phyloP scores from a whole-genome alignment of 2,888 invertebrate species.

The Trissonchulus latispiculum region DNA sequence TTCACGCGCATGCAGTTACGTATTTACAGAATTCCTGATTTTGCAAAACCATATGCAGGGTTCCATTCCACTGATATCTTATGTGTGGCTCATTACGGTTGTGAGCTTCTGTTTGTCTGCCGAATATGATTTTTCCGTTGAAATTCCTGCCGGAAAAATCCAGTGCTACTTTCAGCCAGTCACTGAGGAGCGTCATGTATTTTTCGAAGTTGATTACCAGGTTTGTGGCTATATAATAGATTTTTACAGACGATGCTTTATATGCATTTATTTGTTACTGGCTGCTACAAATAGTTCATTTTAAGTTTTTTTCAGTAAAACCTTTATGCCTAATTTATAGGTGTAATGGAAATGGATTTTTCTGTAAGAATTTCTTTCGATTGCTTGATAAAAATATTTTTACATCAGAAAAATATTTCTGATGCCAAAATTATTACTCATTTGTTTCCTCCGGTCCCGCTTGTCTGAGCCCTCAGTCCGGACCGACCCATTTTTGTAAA shows the following conservation, averaged over 20 bases:
- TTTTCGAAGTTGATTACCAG: slow-evolving; percentile 54
- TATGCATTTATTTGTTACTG: background rate
- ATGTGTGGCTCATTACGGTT: background rate
- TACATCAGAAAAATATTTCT: too few relatives aligned
- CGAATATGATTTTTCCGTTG: slow-evolving; percentile 40
- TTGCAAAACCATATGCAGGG: background rate
- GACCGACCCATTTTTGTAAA: too few relatives aligned
- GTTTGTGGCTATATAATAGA: too few relatives aligned
- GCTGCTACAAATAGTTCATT: background rate
- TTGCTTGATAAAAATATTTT: too few relatives aligned
- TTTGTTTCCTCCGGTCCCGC: too few relatives aligned
- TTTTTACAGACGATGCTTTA: background rate
- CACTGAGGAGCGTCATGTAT: slow-evolving; percentile 32
- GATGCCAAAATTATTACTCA: too few relatives aligned
- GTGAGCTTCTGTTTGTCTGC: too few relatives aligned
- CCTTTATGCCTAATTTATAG: background rate
- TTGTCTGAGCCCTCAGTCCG: too few relatives aligned
- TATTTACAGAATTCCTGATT: background rate
- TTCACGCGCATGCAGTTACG: background rate
- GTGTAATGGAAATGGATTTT: slow-evolving; percentile 27
- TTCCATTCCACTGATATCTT: background rate
- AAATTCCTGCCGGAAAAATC: slow-evolving; percentile 36
- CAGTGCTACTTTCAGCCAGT: slow-evolving; percentile 40
- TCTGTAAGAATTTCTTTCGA: too few relatives aligned
- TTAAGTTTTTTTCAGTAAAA: background rate